These are phyloP conservation scores for Ambastaia sidthimunki DNA, from an alignment of 2,797 vertebrate species.

Conservation along the genomic window DNA sequence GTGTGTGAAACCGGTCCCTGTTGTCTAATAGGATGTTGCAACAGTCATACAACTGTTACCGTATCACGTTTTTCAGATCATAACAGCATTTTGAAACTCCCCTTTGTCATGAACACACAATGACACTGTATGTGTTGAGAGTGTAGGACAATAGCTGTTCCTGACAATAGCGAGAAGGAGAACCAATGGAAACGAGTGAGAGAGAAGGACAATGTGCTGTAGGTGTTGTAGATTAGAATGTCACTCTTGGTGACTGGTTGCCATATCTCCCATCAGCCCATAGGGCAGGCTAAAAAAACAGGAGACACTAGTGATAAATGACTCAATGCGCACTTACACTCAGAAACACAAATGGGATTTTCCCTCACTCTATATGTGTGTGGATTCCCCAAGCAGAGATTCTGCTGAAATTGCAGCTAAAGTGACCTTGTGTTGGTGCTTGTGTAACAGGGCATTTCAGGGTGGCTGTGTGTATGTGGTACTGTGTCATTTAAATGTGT, in stretches of 20 bases:
- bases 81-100: background rate
- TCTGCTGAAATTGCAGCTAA: conserved; percentile 30
- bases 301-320: conserved; percentile 57
- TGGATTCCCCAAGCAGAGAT: conserved; percentile 35
- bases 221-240: conserved; percentile 75
- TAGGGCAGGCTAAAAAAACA: conserved; percentile 65
- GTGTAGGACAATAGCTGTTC: conserved; percentile 27
- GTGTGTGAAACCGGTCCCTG: conserved; percentile 19
- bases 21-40: background rate
- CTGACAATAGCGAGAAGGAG: conserved; percentile 5
- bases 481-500: background rate
- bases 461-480: background rate
- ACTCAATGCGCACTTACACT: conserved; percentile 44
- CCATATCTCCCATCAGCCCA: conserved; percentile 70
- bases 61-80: background rate
- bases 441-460: conserved; percentile 7
- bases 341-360: conserved; percentile 52
- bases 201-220: conserved; percentile 28
- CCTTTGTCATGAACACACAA: conserved; percentile 27
- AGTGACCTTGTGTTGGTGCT: conserved; percentile 42
- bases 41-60: conserved; percentile 1
- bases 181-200: background rate
- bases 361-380: conserved; percentile 27
- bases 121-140: conserved; percentile 19
- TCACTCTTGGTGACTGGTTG: conserved; percentile 71